These are phyloP conservation scores for Zoanthus gigantus DNA, from an alignment of 92 coral and sea anemone genomes.

Conservation along the genomic window DNA sequence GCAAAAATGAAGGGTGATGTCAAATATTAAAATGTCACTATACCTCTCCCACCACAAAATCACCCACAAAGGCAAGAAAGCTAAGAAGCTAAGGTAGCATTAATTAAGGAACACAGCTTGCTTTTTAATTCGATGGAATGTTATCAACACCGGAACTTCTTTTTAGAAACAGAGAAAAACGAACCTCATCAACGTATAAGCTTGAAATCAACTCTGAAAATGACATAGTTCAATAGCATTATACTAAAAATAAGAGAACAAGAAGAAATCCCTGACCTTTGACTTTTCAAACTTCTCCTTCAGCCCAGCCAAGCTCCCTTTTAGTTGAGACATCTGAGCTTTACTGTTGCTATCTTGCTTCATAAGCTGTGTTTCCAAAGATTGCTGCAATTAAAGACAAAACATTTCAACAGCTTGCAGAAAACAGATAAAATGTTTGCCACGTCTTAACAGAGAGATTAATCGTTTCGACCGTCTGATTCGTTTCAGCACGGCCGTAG, in stretches of 20 bases:
- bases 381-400: conserved; percentile 61
- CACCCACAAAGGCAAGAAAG: conserved; percentile 39
- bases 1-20: conserved; percentile 20
- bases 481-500: too few species aligned
- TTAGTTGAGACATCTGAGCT: conserved; percentile 83
- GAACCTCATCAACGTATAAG: conserved; percentile 18
- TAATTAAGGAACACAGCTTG: conserved; percentile 38
- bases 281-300: conserved; percentile 85
- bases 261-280: conserved; percentile 64
- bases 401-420: too few species aligned
- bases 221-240: not conserved
- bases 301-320: conserved; percentile 79
- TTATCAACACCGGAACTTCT: conserved; percentile 43
- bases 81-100: not conserved
- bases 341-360: conserved; percentile 70
- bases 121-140: conserved; percentile 32
- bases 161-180: conserved; percentile 19
- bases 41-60: conserved; percentile 41
- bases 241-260: not conserved
- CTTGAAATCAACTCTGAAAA: conserved; percentile 33
- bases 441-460: too few species aligned
- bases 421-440: too few species aligned
- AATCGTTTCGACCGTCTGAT: too few species aligned
- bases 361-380: conserved; percentile 66
- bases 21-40: conserved; percentile 18